phyloP scores from a whole-genome alignment of 2,113 vertebrate species.

The Clinocottus analis region DNA sequence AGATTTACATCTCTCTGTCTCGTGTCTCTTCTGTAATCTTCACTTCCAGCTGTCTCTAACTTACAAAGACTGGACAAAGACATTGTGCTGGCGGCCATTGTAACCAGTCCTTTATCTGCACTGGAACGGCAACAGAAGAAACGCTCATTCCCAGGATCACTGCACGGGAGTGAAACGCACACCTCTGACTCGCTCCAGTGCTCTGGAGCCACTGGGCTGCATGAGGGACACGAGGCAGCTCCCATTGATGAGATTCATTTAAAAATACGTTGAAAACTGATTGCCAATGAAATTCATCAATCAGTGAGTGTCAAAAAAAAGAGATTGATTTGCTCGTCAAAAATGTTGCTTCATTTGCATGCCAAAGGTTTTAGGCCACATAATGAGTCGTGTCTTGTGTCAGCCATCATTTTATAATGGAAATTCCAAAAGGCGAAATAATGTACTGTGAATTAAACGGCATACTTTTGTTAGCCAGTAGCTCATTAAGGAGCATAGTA shows the following conservation, averaged over 20 bases:
- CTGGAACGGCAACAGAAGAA: not conserved
- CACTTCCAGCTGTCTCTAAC: conserved; percentile 27
- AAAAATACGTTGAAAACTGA: conserved; percentile 33
- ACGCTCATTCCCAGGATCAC: not conserved
- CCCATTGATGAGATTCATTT: conserved; percentile 44
- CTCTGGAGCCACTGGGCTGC: not conserved
- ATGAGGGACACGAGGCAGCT: not conserved
- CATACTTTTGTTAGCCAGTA: conserved; percentile 2
- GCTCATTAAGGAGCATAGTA: not conserved
- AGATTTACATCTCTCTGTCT: conserved; percentile 50
- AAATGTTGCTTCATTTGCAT: conserved; percentile 24
- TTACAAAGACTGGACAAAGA: conserved; percentile 44
- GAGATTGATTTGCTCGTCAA: conserved; percentile 20
- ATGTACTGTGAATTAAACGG: conserved; percentile 1
- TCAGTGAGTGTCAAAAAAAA: conserved; percentile 24
- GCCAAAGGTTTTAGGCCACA: conserved; percentile 23
- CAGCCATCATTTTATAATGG: conserved; percentile 1
- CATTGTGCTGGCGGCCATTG: not conserved
- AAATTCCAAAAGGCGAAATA: not conserved
- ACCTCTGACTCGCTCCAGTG: not conserved
- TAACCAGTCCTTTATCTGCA: conserved; percentile 33
- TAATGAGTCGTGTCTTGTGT: conserved; percentile 42
- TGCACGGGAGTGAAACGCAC: not conserved
- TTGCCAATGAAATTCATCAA: conserved; percentile 22
- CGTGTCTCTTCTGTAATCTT: conserved; percentile 43